These are phyloP conservation scores for Hymenopus coronatus DNA, from an alignment of 2,888 invertebrate genomes.

Conservation along the genomic window DNA sequence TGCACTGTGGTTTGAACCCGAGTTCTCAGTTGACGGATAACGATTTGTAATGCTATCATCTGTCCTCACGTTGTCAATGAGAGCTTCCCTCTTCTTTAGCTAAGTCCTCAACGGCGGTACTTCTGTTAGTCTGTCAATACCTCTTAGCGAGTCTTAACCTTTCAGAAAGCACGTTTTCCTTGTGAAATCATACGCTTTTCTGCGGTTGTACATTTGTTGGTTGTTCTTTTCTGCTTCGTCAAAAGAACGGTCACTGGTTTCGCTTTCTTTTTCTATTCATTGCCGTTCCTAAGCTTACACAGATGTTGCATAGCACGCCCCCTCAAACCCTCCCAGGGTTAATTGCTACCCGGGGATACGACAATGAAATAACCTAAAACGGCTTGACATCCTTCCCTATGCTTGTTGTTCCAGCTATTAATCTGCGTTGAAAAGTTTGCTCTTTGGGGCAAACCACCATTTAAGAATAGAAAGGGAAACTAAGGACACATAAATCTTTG, in stretches of 20 bases:
- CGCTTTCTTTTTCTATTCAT: not conserved
- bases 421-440: not conserved
- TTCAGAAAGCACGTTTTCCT: not conserved
- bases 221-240: not conserved
- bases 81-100: too few relatives aligned
- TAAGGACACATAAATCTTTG: not conserved
- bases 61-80: not conserved
- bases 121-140: too few relatives aligned
- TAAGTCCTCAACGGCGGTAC: too few relatives aligned
- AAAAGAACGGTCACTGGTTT: not conserved
- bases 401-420: not conserved
- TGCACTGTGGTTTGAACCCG: too few relatives aligned
- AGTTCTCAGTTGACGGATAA: too few relatives aligned
- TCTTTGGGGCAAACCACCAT: not conserved
- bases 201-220: not conserved
- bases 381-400: not conserved
- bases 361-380: not conserved
- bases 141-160: not conserved
- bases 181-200: not conserved
- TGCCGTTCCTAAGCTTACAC: not conserved
- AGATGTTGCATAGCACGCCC: not conserved
- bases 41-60: not conserved
- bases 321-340: not conserved
- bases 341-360: not conserved
- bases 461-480: not conserved